Evolutionary conservation across 2,113 vertebrate species (phyloP).

Genomic region (Xenopus laevis): DNA sequence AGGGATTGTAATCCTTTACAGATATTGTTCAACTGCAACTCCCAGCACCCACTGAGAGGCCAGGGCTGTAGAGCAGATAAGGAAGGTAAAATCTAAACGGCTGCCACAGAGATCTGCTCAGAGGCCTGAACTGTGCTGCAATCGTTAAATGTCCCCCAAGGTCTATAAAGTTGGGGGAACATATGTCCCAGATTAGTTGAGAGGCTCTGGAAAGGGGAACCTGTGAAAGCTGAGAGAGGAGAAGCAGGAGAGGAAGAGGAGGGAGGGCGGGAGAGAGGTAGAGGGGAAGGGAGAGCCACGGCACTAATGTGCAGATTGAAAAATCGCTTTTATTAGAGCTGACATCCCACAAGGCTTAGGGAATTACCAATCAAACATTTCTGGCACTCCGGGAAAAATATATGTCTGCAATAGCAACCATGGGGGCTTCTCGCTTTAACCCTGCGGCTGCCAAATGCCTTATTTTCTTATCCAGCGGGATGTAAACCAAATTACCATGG

Average conservation of each 20-base stretch:
- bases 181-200: constrained; percentile 41
- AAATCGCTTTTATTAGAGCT: constrained; percentile 32
- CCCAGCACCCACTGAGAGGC: too few relatives aligned
- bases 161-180: constrained; percentile 42
- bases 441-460: neutral
- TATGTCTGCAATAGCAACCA: too few relatives aligned
- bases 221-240: neutral
- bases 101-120: neutral
- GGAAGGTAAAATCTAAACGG: too few relatives aligned
- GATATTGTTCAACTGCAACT: too few relatives aligned
- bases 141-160: constrained; percentile 33
- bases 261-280: neutral
- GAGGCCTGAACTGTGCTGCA: neutral
- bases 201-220: constrained; percentile 37
- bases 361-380: constrained; percentile 22
- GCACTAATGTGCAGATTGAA: constrained; percentile 26
- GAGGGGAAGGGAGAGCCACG: neutral
- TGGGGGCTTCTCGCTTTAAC: neutral
- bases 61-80: too few relatives aligned
- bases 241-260: constrained; percentile 25
- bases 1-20: too few relatives aligned
- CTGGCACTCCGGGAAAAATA: neutral
- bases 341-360: constrained; percentile 29
- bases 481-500: too few relatives aligned
- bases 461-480: too few relatives aligned